Conservation (phyloP, 1,140 invertebrate genomes). For the Telenomus remus region DNA sequence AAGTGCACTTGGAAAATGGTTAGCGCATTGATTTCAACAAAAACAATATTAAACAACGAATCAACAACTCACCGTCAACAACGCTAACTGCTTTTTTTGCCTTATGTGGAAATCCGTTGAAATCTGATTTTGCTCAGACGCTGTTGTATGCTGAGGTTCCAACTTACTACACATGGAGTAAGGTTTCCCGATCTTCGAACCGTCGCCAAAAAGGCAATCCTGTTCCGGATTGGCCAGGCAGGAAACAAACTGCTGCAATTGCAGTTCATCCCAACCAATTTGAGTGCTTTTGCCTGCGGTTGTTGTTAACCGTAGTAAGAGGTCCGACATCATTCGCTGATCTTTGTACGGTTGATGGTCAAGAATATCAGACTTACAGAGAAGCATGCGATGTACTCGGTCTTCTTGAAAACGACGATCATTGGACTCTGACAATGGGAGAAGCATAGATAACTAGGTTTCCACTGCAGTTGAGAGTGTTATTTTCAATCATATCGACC, state of each 20-base stretch:
- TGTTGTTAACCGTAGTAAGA: conserved; percentile 71
- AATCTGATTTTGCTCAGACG: conserved; percentile 57
- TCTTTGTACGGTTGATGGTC: conserved; percentile 70
- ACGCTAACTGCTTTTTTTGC: conserved; percentile 55
- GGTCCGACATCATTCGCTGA: conserved; percentile 73
- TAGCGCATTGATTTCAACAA: conserved; percentile 67
- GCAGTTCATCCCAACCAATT: conserved; percentile 7
- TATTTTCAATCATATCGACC: conserved; percentile 68
- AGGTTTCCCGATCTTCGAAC: conserved; percentile 56
- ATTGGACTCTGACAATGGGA: conserved; percentile 67
- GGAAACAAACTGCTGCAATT: neutral
- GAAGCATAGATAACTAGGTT: conserved; percentile 58
- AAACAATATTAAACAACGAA: conserved; percentile 32
- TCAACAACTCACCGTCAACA: conserved; percentile 16
- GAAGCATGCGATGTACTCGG: conserved; percentile 66
- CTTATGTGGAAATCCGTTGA: too few species aligned
- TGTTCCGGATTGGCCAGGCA: neutral
- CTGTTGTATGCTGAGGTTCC: conserved; percentile 55
- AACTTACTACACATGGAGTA: conserved; percentile 59
- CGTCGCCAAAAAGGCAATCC: conserved; percentile 25
- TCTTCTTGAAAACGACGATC: conserved; percentile 67
- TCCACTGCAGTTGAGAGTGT: conserved; percentile 67
- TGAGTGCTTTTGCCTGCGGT: conserved; percentile 71
- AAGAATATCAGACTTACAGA: conserved; percentile 65
- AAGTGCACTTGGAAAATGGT: conserved; percentile 70